Conservation (phyloP, 2,888 invertebrate genomes). For the Diploptera punctata region DNA sequence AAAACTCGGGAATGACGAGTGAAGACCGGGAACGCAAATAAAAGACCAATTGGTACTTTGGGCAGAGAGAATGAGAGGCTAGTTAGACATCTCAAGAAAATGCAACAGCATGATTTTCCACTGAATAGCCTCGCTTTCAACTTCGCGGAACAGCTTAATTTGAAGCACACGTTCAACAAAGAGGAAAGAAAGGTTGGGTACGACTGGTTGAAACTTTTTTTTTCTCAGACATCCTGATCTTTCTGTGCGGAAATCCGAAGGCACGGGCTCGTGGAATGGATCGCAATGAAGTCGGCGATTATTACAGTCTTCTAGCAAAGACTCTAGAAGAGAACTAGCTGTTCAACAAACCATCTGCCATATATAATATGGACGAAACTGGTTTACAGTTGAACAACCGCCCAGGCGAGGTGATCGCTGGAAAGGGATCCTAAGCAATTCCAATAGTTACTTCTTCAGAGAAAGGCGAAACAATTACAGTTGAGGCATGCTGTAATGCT, state of each 20-base stretch:
- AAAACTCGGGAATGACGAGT: neutral
- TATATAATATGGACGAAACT: neutral
- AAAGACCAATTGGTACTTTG: neutral
- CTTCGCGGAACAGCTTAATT: neutral
- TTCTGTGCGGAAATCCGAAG: neutral
- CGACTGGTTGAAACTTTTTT: conserved; percentile 4
- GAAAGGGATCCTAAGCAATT: neutral
- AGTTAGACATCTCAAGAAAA: neutral
- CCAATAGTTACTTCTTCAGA: neutral
- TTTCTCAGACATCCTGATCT: neutral
- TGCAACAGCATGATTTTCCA: neutral
- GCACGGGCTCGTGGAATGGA: neutral
- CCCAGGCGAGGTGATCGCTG: neutral
- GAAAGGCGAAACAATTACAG: neutral
- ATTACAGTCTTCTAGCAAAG: neutral
- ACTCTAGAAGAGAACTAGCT: neutral
- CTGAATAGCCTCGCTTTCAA: neutral
- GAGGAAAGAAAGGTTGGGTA: neutral
- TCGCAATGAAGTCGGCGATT: neutral
- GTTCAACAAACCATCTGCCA: neutral
- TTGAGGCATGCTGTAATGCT: neutral
- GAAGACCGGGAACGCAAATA: neutral
- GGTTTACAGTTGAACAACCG: neutral
- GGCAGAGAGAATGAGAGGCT: conserved; percentile 1
- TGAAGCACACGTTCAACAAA: neutral